Conservation (phyloP, 1,140 invertebrate genomes). For the Leptestheria dahalacensis region DNA sequence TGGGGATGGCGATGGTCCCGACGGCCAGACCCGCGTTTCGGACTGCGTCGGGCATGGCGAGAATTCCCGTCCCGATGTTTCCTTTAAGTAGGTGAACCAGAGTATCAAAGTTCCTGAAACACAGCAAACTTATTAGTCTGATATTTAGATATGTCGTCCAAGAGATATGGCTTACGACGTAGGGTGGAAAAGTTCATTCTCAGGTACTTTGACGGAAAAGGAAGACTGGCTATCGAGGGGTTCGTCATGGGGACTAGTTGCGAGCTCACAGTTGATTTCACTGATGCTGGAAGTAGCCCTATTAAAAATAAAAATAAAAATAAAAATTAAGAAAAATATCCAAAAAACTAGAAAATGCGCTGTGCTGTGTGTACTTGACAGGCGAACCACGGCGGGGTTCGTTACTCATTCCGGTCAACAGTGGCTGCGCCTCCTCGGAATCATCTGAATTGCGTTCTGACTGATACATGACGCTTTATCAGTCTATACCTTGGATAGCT, state of each 20-base stretch:
- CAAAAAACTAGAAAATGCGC: background rate
- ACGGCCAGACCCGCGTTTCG: slow-evolving; percentile 59
- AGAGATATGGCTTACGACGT: background rate
- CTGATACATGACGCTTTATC: background rate
- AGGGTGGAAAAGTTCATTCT: background rate
- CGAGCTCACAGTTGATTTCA: background rate
- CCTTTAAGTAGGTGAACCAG: slow-evolving; percentile 64
- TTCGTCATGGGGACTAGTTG: background rate
- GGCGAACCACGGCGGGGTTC: background rate
- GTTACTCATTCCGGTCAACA: background rate
- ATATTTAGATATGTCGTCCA: too few species aligned
- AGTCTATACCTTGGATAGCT: background rate
- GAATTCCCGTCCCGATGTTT: slow-evolving; percentile 67
- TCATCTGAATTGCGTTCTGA: background rate
- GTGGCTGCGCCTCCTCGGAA: background rate
- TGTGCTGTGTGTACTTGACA: background rate
- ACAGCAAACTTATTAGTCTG: slow-evolving; percentile 8
- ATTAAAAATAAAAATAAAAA: too few species aligned
- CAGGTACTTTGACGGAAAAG: background rate
- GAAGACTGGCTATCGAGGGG: background rate
- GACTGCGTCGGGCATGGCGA: slow-evolving; percentile 73
- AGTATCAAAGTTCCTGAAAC: slow-evolving; percentile 51
- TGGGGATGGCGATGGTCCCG: slow-evolving; percentile 48
- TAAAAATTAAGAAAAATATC: background rate
- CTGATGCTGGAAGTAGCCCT: too few species aligned